Evolutionary conservation across 1,140 invertebrate species (phyloP), one percentile per base, ranked within the genome.

Genomic region (Metaphire vulgaris): DNA sequence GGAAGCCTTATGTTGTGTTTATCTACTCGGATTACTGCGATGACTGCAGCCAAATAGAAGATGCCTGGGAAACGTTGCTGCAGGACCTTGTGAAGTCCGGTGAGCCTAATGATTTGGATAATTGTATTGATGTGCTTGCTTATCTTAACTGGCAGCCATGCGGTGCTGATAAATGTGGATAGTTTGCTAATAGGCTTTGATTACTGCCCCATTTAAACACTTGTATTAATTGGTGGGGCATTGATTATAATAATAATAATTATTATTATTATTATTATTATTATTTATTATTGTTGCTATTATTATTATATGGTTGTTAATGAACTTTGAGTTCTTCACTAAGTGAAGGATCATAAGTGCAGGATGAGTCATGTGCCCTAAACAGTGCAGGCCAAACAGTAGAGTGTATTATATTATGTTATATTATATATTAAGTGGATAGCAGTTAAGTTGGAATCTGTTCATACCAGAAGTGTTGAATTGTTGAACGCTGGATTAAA

Each of bases 1-100:
- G 88, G 68, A 91, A 90, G 32, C 93, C 94, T 15, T 91, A 92
- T 78, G 85, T 97, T 56, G 89, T 97, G 32, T 89, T 96, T 78
- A 93, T 95, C 82, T 97, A 96, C 85, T 92, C 92, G 1, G 95
- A 97, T 84, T 94, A 93, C 91, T 97, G 95, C 86, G 93, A 95
- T 85, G 89, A 92, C 33, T 98, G 95, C 84, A 89, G 94, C 66
- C 90, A 93, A 84, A 89, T 92, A 26, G 92, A 95, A 73, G 91
- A 90, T 1, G 89, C 92, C 6, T 93, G 94, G 89, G 89, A 92
- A 77, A 90, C 91, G 78, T 87, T 96, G 31, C 90, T 93, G 28
- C 91, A 93, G 79, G 92, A 96, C 69, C 84, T 97, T 14, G 92
- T 95, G 81, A 92, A 92, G 1, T 82, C 90, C 33, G 89, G 88